Percentiles rank a stretch among this genome's conserved stretches.
Evolutionary conservation across 2,113 vertebrate genomes (phyloP).

Genomic region (Meles meles): DNA sequence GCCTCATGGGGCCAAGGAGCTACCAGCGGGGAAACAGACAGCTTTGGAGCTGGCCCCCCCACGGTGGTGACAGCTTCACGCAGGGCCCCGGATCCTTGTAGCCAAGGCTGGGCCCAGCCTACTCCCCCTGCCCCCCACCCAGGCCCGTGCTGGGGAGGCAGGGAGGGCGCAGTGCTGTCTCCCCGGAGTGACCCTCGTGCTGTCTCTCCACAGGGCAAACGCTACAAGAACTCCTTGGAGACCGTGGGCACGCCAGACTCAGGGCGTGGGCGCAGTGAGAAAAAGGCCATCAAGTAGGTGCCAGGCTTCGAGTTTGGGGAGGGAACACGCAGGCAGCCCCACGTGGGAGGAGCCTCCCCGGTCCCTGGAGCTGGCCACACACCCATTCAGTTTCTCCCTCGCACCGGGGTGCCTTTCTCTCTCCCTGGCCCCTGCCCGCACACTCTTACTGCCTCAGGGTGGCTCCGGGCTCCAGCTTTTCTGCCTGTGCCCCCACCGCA

Average conservation of each 20-base stretch:
- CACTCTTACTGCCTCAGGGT: not conserved
- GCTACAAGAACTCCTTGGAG: slow-evolving; percentile 96
- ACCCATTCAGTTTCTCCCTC: too few relatives aligned
- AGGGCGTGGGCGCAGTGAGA: slow-evolving; percentile 93
- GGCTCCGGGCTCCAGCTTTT: not conserved
- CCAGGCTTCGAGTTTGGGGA: slow-evolving; percentile 62
- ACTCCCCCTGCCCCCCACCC: too few relatives aligned
- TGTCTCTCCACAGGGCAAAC: slow-evolving; percentile 88
- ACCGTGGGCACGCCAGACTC: slow-evolving; percentile 94
- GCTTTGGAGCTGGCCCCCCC: not conserved
- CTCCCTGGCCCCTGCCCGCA: not conserved
- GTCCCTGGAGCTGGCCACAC: not conserved
- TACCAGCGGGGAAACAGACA: not conserved
- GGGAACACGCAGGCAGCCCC: not conserved
- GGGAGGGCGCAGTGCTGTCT: not conserved
- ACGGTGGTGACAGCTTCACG: not conserved
- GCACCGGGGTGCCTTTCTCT: not conserved
- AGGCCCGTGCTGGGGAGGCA: not conserved
- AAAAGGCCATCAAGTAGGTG: slow-evolving; percentile 99
- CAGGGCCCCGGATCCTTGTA: not conserved
- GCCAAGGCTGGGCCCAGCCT: not conserved
- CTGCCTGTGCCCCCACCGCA: not conserved
- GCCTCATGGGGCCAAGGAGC: not conserved
- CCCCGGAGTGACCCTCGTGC: not conserved
- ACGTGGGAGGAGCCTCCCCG: not conserved